Conservation (phyloP, 2,797 vertebrate genomes). For the Miichthys miiuy region DNA sequence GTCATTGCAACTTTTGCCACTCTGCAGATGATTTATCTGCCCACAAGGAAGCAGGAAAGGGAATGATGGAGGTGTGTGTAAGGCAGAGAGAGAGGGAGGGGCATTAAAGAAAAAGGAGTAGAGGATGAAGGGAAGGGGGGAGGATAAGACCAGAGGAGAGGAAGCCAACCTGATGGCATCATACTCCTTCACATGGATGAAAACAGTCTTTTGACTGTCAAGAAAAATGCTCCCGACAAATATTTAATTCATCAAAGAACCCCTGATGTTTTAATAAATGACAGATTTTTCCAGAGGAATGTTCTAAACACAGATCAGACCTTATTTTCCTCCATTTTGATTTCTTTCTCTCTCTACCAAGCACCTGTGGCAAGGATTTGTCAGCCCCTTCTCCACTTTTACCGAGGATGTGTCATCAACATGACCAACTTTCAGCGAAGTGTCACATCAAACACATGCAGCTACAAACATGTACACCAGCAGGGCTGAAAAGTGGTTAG, state of each 20-base stretch:
- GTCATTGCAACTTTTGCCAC: conserved; percentile 70
- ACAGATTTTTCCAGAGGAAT: conserved; percentile 47
- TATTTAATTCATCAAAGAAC: conserved; percentile 63
- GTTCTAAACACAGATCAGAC: conserved; percentile 49
- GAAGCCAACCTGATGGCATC: conserved; percentile 56
- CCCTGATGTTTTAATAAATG: conserved; percentile 50
- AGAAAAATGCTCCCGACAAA: conserved; percentile 57
- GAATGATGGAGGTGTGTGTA: conserved; percentile 49
- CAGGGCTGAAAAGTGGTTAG: background rate
- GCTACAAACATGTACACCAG: conserved; percentile 5
- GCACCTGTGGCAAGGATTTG: conserved; percentile 32
- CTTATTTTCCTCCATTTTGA: conserved; percentile 28
- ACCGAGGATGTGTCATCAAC: conserved; percentile 23
- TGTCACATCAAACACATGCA: conserved; percentile 34
- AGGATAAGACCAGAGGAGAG: conserved; percentile 15
- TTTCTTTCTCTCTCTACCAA: background rate
- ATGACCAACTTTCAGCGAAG: conserved; percentile 24
- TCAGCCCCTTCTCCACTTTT: conserved; percentile 24
- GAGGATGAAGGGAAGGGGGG: conserved; percentile 51
- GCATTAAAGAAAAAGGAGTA: conserved; percentile 40
- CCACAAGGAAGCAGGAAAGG: conserved; percentile 57
- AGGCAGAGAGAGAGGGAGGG: conserved; percentile 5
- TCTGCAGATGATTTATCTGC: conserved; percentile 74
- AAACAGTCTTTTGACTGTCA: conserved; percentile 49
- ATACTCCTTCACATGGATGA: conserved; percentile 43